Evolutionary conservation across 2,113 vertebrate species (phyloP).

Genomic region (Limnothrissa miodon): DNA sequence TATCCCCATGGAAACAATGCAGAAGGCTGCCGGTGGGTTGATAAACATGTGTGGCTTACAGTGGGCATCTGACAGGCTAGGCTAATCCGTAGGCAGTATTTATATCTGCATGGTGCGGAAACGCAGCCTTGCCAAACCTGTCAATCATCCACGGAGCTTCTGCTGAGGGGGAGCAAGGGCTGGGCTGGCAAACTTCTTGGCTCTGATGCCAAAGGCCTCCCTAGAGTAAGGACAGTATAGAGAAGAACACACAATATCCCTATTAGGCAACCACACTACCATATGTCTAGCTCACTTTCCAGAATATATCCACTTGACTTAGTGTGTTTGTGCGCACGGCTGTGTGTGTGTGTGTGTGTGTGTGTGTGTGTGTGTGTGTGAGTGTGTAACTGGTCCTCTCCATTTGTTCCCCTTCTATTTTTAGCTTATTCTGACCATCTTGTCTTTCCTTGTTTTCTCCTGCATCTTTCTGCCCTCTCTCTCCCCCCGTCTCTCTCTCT

Average conservation of each 20-base stretch:
- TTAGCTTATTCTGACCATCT: not conserved
- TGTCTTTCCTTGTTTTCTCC: not conserved
- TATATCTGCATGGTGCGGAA: conserved; percentile 9
- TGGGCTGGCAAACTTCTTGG: not conserved
- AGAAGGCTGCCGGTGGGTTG: not conserved
- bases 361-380: not conserved
- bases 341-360: not conserved
- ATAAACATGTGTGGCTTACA: not conserved
- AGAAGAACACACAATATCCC: not conserved
- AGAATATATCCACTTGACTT: not conserved
- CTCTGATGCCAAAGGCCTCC: not conserved
- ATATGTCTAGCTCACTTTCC: not conserved
- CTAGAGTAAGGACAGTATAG: not conserved
- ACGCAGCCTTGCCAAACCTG: not conserved
- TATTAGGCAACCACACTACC: not conserved
- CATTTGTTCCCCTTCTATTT: not conserved
- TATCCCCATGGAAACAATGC: conserved; percentile 11
- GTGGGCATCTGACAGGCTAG: not conserved
- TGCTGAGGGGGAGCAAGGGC: not conserved
- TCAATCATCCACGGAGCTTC: not conserved
- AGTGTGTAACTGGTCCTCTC: not conserved
- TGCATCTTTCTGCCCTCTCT: not conserved
- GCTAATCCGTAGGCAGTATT: not conserved
- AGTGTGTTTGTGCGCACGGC: not conserved
- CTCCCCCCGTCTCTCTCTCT: not conserved